Conservation (phyloP, 2,888 invertebrate species). For the Stomorhina lunata region DNA sequence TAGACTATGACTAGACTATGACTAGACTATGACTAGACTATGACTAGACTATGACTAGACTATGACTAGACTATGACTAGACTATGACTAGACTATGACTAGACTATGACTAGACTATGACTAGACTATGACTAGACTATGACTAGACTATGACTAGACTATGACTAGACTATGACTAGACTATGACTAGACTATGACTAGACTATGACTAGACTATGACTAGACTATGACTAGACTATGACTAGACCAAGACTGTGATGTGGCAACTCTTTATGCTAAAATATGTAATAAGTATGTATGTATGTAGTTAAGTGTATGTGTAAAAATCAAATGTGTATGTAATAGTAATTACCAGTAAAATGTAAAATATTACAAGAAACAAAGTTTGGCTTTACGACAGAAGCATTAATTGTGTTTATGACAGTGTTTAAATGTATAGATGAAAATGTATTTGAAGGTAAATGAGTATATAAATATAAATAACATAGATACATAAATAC, state of each 20-base stretch:
- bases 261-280: neutral
- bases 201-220: neutral
- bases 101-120: too few relatives aligned
- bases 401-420: slow-evolving; percentile 60
- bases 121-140: neutral
- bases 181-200: neutral
- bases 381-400: slow-evolving; percentile 55
- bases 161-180: neutral
- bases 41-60: too few relatives aligned
- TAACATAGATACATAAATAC: slow-evolving; percentile 52
- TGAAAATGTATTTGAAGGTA: neutral
- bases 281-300: neutral
- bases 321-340: slow-evolving; percentile 14
- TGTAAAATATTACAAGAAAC: slow-evolving; percentile 54
- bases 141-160: neutral
- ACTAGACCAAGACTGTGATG: neutral
- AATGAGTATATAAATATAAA: neutral
- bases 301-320: neutral
- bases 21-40: too few relatives aligned
- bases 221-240: neutral
- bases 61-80: neutral
- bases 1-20: too few relatives aligned
- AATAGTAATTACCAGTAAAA: slow-evolving; percentile 58
- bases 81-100: neutral
- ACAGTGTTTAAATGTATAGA: slow-evolving; percentile 38